These are phyloP conservation scores for Diploptera punctata DNA, from an alignment of 2,888 invertebrate species.

Conservation along the genomic window DNA sequence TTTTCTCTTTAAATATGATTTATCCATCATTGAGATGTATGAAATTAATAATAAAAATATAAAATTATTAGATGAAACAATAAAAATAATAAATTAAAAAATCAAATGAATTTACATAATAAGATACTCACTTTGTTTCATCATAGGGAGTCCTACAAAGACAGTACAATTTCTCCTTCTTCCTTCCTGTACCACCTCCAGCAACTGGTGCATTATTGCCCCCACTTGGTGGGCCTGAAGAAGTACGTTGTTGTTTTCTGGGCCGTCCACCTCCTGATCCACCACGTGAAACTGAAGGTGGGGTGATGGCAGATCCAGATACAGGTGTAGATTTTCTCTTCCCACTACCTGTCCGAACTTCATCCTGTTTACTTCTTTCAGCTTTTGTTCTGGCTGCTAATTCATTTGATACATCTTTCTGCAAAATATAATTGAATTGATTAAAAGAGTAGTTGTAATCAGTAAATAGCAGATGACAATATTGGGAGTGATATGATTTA, in stretches of 20 bases:
- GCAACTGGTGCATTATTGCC: constrained; percentile 24
- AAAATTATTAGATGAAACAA: too few species aligned
- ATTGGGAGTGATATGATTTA: too few species aligned
- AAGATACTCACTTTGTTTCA: constrained; percentile 87
- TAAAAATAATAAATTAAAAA: too few species aligned
- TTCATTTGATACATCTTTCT: constrained; percentile 79
- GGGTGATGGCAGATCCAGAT: constrained; percentile 52
- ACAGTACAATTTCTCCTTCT: constrained; percentile 87
- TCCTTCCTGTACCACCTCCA: constrained; percentile 51
- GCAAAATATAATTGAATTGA: constrained; percentile 44
- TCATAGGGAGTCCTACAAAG: constrained; percentile 95
- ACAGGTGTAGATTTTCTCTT: constrained; percentile 62
- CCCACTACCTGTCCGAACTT: constrained; percentile 64
- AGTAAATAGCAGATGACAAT: too few species aligned
- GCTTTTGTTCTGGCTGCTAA: constrained; percentile 73
- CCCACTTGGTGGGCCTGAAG: constrained; percentile 12
- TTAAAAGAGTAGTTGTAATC: too few species aligned
- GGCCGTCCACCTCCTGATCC: constrained; percentile 51
- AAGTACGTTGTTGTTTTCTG: constrained; percentile 48
- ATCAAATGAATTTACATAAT: too few species aligned
- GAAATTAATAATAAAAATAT: too few species aligned
- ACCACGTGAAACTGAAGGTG: constrained; percentile 49
- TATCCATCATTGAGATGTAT: too few species aligned
- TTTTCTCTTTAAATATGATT: too few species aligned
- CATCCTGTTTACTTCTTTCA: constrained; percentile 73